Base-by-base conservation (phyloP, 2,888 invertebrate genomes). In the Odiellus spinosus region DNA sequence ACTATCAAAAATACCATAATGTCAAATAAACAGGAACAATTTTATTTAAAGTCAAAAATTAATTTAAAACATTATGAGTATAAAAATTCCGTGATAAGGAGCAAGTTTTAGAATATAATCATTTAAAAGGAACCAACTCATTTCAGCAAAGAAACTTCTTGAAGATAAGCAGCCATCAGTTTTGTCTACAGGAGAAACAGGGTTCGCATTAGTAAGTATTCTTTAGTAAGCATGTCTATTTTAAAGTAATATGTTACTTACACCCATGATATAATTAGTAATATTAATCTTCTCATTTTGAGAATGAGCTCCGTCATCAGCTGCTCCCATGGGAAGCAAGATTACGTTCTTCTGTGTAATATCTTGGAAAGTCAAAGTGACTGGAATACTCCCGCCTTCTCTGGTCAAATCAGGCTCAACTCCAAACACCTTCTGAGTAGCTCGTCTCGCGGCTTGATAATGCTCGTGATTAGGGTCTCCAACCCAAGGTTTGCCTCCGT, bases 301-400 rank as follows among this genome's bases (percentile, higher is more conserved):
- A 12, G 93, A 93, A 71, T 98, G 98, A 50, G 96, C 95, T 59
- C 95, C 95, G 68, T 98, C 98, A 68, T 96, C 95, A 48, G 82
- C 81, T 46, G 85, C 80, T 42, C 96, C 96, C 65, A 98, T 82
- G 1, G 96, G 96, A 56, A 98, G 73, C 53, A 98, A 72, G 62
- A 98, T 74, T 43, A 95, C 91, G 70, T 88, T 95, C 64, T 86
- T 85, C 0, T 83, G 82, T 46, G 90, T 90, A 10, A 83, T 81
- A 67, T 93, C 82, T 56, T 67, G 64, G 63, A 98, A 77, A 39
- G 88, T 88, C 55, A 96, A 71, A 42, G 96, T 93, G 50, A 96
- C 85, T 2, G 96, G 96, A 67, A 98, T 96, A 40, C 90, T 90
- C 15, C 96, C 96, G 47, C 96, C 98, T 67, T 98, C 96, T 46